phyloP scores from a whole-genome alignment of 1,140 invertebrate species.

The Drosophila baimaii region DNA sequence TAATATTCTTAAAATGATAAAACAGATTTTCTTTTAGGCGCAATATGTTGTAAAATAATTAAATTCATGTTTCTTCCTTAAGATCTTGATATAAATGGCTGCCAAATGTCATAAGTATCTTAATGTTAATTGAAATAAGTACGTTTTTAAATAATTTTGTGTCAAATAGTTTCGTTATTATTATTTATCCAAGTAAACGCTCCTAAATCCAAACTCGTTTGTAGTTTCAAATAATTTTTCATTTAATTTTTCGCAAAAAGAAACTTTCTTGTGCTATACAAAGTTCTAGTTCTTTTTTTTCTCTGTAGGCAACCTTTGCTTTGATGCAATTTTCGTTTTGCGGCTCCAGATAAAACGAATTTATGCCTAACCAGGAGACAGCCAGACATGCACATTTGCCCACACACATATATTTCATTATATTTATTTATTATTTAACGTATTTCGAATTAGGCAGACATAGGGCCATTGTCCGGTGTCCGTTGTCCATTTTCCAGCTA shows the following conservation, averaged over 20 bases:
- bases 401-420: constrained; percentile 67
- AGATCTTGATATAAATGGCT: no score
- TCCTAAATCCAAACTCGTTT: no score
- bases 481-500: constrained; percentile 31
- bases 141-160: no score
- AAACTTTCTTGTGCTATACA: background rate
- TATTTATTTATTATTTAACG: constrained; percentile 78
- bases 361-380: constrained; percentile 66
- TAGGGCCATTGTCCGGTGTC: constrained; percentile 11
- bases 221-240: no score
- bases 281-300: background rate
- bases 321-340: constrained; percentile 52
- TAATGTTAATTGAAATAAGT: no score
- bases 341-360: constrained; percentile 63
- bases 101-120: no score
- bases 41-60: background rate
- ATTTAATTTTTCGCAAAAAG: no score
- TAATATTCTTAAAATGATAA: no score
- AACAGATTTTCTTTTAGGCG: background rate
- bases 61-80: background rate
- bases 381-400: constrained; percentile 36
- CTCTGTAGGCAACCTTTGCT: constrained; percentile 33
- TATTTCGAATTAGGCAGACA: constrained; percentile 56
- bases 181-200: no score
- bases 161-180: no score